A percentile compares a stretch with the other conserved stretches of the same genome.
These are phyloP conservation scores for Piprites chloris DNA, from an alignment of 2,113 vertebrate species.

Conservation along the genomic window DNA sequence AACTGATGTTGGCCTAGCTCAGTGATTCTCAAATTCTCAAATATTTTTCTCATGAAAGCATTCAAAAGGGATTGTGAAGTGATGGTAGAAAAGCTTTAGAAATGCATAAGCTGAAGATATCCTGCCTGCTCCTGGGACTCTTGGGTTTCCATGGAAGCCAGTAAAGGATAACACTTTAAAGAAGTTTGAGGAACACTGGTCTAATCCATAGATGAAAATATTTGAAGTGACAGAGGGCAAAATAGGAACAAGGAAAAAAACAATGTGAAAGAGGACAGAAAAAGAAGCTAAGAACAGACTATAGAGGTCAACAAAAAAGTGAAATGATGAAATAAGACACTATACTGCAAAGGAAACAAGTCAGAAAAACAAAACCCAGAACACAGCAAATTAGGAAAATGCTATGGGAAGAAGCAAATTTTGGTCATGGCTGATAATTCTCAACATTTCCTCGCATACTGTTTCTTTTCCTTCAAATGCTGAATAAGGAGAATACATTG, in stretches of 20 bases:
- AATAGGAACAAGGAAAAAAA: neutral
- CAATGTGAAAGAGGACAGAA: neutral
- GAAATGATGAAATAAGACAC: neutral
- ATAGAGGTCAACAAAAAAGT: neutral
- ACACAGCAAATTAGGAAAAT: neutral
- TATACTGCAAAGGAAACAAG: neutral
- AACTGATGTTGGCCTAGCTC: neutral
- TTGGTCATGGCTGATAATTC: neutral
- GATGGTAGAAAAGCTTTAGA: slow-evolving; percentile 13
- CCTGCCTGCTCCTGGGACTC: neutral
- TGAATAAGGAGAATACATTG: neutral
- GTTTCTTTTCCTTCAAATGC: neutral
- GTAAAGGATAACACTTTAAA: neutral
- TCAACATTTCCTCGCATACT: neutral
- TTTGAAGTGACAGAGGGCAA: neutral
- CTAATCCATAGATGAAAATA: neutral
- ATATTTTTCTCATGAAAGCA: slow-evolving; percentile 2
- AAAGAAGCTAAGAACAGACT: neutral
- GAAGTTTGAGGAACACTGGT: neutral
- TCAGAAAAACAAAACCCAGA: neutral
- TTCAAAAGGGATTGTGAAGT: slow-evolving; percentile 5
- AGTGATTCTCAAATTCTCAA: neutral
- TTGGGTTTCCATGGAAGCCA: neutral
- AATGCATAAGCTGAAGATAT: neutral
- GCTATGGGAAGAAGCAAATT: neutral